Evolutionary conservation across 1,140 invertebrate genomes (phyloP).

Genomic region (Lepidurus arcticus): DNA sequence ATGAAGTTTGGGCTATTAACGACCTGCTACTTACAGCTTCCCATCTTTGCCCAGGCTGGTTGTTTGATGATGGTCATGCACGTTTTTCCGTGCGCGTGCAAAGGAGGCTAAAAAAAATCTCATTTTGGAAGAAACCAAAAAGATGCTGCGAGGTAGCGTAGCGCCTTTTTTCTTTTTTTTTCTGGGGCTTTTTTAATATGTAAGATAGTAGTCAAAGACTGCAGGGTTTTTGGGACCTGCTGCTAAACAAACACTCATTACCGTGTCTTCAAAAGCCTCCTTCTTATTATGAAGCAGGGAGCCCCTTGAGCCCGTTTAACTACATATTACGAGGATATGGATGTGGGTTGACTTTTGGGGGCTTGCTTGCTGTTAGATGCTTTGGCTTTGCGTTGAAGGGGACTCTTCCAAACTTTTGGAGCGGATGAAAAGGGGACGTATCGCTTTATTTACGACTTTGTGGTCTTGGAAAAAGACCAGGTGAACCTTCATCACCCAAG

Average conservation of each 20-base stretch:
- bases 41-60: conserved; percentile 16
- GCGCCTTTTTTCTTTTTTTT: too few relatives aligned
- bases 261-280: background rate
- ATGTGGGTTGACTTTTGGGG: background rate
- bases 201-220: conserved; percentile 15
- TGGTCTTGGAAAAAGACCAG: background rate
- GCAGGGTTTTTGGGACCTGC: conserved; percentile 17
- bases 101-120: background rate
- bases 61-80: conserved; percentile 14
- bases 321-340: background rate
- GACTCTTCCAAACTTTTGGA: background rate
- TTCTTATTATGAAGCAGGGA: background rate
- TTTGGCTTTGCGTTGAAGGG: background rate
- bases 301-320: background rate
- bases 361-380: background rate
- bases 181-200: background rate
- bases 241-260: conserved; percentile 19
- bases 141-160: background rate
- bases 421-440: background rate
- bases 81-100: conserved; percentile 20
- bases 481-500: conserved; percentile 4
- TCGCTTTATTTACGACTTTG: conserved; percentile 6
- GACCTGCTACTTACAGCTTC: conserved; percentile 21
- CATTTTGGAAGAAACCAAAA: background rate
- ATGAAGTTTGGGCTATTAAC: conserved; percentile 19